Percentiles rank a stretch among this genome's conserved stretches.
phyloP scores from a whole-genome alignment of 23 tunicate genomes.

The Aplidium turbinatum region DNA sequence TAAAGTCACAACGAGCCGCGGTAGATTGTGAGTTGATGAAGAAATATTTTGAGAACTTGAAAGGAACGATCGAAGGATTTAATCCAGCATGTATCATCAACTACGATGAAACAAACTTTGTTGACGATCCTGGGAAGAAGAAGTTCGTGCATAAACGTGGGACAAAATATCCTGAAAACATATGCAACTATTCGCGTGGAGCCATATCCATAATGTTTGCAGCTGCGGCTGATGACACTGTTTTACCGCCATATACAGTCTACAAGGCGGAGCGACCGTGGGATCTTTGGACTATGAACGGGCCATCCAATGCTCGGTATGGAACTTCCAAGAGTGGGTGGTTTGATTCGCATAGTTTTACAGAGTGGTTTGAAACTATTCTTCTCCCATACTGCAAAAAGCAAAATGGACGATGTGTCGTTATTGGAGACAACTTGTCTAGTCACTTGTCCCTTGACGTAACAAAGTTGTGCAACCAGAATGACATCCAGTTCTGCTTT shows the following conservation, averaged over 20 bases:
- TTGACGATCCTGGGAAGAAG: not conserved
- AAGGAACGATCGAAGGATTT: conserved; percentile 1
- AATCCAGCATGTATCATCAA: not conserved
- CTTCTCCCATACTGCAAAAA: conserved; percentile 5
- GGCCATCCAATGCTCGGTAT: conserved; percentile 8
- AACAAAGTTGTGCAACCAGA: conserved; percentile 2
- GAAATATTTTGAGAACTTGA: not conserved
- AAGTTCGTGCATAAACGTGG: not conserved
- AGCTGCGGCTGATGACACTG: conserved; percentile 1
- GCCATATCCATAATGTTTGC: conserved; percentile 3
- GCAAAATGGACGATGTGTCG: not conserved
- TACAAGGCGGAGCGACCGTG: not conserved
- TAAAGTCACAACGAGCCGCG: not conserved
- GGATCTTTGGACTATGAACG: conserved; percentile 5
- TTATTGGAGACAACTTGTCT: conserved; percentile 9
- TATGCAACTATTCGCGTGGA: not conserved
- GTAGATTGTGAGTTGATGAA: not conserved
- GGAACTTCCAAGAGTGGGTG: conserved; percentile 12
- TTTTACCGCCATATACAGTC: conserved; percentile 7
- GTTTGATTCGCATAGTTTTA: conserved; percentile 10
- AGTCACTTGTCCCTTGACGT: conserved; percentile 1
- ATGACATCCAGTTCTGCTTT: conserved; percentile 9
- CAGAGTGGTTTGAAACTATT: not conserved
- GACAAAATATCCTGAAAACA: not conserved
- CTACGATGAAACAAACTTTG: not conserved